phyloP scores from a whole-genome alignment of 2,888 invertebrate genomes.

The Apoderus coryli region DNA sequence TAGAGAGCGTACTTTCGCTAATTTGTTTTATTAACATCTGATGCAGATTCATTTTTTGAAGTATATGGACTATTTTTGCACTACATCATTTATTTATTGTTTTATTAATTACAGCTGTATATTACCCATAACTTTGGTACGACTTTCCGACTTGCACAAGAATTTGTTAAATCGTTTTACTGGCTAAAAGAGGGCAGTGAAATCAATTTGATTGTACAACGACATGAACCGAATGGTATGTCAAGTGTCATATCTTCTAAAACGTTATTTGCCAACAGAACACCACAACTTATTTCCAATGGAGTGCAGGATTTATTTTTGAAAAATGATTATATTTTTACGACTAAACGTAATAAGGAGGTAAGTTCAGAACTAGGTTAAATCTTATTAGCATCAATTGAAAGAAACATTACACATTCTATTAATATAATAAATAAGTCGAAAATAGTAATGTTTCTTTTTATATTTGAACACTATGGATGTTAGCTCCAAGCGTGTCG shows the following conservation, averaged over 20 bases:
- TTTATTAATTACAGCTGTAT: constrained; percentile 60
- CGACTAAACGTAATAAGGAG: constrained; percentile 47
- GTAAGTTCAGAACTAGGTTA: constrained; percentile 35
- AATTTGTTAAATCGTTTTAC: constrained; percentile 62
- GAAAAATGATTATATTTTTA: constrained; percentile 75
- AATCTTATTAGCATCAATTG: too few species aligned
- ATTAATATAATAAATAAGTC: too few species aligned
- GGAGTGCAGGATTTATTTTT: constrained; percentile 71
- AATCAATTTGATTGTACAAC: constrained; percentile 48
- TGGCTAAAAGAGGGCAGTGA: constrained; percentile 41
- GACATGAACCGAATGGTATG: constrained; percentile 45
- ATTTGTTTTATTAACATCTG: background rate
- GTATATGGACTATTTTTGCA: background rate
- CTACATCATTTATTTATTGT: constrained; percentile 10
- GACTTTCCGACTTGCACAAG: constrained; percentile 53
- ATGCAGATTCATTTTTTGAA: background rate
- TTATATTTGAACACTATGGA: too few species aligned
- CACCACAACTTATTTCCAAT: constrained; percentile 27
- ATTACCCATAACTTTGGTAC: constrained; percentile 61
- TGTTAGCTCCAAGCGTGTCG: too few species aligned
- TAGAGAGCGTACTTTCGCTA: too few species aligned
- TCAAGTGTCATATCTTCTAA: constrained; percentile 36
- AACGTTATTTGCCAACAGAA: constrained; percentile 21
- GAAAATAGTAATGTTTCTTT: too few species aligned
- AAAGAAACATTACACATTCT: too few species aligned